Evolutionary conservation across 2,113 vertebrate species (phyloP).

Genomic region (Eudyptes chrysolophus): DNA sequence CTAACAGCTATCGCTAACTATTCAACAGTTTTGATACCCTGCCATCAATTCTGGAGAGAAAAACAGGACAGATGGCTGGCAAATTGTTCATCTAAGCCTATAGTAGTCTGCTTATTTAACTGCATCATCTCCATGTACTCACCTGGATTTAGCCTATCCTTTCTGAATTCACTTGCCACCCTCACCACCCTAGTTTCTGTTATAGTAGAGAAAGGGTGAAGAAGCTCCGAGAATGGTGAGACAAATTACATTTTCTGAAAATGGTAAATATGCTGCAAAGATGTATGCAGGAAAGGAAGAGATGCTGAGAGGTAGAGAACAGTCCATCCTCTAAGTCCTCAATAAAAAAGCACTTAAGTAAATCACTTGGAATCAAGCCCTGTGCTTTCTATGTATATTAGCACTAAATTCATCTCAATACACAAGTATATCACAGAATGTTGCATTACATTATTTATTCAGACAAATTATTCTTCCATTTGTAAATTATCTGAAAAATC

Average conservation of each 20-base stretch:
- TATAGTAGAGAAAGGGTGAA: not conserved
- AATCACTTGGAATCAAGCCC: not conserved
- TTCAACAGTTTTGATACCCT: not conserved
- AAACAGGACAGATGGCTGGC: not conserved
- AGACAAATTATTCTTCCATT: not conserved
- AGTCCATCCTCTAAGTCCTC: not conserved
- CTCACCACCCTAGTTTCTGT: not conserved
- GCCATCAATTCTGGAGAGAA: not conserved
- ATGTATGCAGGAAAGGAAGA: not conserved
- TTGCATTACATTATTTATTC: not conserved
- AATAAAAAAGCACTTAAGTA: not conserved
- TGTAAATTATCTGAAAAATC: not conserved
- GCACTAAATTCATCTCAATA: not conserved
- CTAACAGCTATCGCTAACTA: not conserved
- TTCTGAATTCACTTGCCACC: not conserved
- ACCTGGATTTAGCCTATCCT: not conserved
- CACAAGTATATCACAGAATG: not conserved
- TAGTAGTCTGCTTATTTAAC: not conserved
- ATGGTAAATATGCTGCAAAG: not conserved
- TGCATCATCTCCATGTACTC: not conserved
- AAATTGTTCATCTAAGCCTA: not conserved
- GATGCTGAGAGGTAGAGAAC: not conserved
- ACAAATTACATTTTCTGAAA: not conserved
- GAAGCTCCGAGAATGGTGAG: not conserved
- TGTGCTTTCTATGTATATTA: not conserved